These are phyloP conservation scores for Cylindroiulus punctatus DNA, from an alignment of 2,888 invertebrate genomes.

Conservation along the genomic window DNA sequence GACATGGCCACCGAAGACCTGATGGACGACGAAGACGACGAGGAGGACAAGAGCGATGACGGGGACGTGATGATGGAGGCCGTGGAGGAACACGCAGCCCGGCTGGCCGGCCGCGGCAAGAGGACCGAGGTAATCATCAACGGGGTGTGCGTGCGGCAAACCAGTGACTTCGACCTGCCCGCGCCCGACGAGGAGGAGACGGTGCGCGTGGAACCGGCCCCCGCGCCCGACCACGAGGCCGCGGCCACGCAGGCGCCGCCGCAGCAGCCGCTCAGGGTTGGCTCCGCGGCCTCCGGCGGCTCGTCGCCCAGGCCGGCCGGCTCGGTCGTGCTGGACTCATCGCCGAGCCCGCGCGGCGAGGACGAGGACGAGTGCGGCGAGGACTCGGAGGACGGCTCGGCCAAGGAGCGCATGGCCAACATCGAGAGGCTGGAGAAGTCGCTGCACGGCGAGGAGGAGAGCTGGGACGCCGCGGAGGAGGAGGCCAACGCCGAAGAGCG, in stretches of 20 bases:
- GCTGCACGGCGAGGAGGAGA: conserved; percentile 59
- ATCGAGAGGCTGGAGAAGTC: conserved; percentile 59
- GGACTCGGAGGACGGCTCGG: background rate
- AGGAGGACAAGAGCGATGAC: conserved; percentile 56
- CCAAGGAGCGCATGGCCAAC: conserved; percentile 53
- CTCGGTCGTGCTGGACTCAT: background rate
- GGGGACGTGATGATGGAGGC: conserved; percentile 58
- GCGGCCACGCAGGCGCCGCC: conserved; percentile 59
- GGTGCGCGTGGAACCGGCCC: conserved; percentile 79
- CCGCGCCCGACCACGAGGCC: conserved; percentile 74
- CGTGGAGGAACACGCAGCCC: conserved; percentile 61
- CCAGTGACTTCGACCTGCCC: conserved; percentile 74
- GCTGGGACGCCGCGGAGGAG: conserved; percentile 60
- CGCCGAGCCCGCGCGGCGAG: background rate
- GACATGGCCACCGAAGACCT: conserved; percentile 58
- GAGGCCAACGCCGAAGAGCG: conserved; percentile 60
- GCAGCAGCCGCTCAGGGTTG: conserved; percentile 60
- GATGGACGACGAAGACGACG: conserved; percentile 60
- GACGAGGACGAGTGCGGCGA: background rate
- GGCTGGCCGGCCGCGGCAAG: conserved; percentile 62
- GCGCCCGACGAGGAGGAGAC: conserved; percentile 73
- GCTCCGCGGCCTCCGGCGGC: conserved; percentile 13
- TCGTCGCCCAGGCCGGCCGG: conserved; percentile 11
- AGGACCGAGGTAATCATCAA: conserved; percentile 84
- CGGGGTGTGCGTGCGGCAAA: conserved; percentile 91